These are phyloP conservation scores for Ceratoteleas bidentatus DNA, from an alignment of 1,140 invertebrate species.

Conservation along the genomic window DNA sequence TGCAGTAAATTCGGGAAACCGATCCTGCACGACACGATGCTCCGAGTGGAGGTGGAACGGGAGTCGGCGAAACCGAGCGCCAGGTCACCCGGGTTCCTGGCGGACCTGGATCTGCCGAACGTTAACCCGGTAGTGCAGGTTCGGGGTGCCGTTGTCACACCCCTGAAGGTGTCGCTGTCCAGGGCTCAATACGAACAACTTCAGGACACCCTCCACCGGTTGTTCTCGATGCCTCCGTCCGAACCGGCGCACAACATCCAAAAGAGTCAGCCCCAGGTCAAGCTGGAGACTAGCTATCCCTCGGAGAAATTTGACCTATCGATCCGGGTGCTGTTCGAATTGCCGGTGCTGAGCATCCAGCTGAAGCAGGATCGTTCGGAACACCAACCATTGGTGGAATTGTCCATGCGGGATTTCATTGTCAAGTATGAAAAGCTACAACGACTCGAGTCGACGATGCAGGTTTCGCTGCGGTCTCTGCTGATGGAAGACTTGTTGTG, in stretches of 20 bases:
- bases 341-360: conserved; percentile 88
- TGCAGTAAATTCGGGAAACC: conserved; percentile 86
- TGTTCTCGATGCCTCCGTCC: conserved; percentile 73
- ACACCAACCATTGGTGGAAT: conserved; percentile 87
- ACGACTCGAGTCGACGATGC: conserved; percentile 85
- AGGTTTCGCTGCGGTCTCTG: conserved; percentile 90
- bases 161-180: conserved; percentile 91
- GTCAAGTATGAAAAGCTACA: conserved; percentile 87
- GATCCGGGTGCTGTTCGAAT: conserved; percentile 85
- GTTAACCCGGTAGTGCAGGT: conserved; percentile 82
- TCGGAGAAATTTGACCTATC: conserved; percentile 77
- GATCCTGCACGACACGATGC: conserved; percentile 91
- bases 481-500: conserved; percentile 94
- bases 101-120: conserved; percentile 72
- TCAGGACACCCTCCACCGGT: conserved; percentile 86
- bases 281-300: conserved; percentile 45
- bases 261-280: conserved; percentile 61
- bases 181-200: conserved; percentile 94
- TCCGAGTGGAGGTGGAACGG: conserved; percentile 85
- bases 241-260: conserved; percentile 52
- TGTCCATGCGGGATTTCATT: conserved; percentile 91
- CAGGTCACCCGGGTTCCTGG: conserved; percentile 73
- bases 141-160: conserved; percentile 90
- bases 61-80: conserved; percentile 66
- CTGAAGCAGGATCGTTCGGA: conserved; percentile 86